A percentile compares a stretch with the other conserved stretches of the same genome.
Conservation (phyloP, 2,113 vertebrate genomes). For the Sebastes fasciatus region DNA sequence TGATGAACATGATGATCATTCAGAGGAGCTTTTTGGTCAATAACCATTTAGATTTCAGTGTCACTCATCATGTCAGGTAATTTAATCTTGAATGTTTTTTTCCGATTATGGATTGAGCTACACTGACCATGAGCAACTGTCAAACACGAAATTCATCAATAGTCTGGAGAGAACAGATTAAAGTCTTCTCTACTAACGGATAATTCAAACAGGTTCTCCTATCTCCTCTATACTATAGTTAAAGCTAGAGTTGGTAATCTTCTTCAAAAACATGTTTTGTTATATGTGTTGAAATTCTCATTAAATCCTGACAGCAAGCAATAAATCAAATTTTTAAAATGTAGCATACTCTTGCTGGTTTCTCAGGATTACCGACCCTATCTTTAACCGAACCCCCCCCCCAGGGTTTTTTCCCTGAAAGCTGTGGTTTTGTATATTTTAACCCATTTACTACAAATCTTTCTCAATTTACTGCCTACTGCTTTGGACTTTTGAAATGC, state of each 20-base stretch:
- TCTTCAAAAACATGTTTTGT: no score
- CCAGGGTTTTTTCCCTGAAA: not conserved
- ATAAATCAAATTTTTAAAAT: no score
- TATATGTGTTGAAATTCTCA: no score
- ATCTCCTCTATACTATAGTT: not conserved
- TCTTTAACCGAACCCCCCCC: not conserved
- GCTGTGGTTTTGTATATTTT: not conserved
- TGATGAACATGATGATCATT: not conserved
- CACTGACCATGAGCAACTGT: not conserved
- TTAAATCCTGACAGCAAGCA: no score
- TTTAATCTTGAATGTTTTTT: not conserved
- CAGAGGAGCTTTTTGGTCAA: constrained; percentile 21
- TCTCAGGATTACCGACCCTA: no score
- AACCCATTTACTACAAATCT: not conserved
- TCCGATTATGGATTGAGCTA: not conserved
- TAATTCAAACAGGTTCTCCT: not conserved
- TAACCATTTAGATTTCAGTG: not conserved
- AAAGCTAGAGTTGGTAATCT: no score
- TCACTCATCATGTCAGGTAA: not conserved
- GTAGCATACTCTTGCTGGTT: no score
- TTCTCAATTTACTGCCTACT: not conserved
- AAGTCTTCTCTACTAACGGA: not conserved
- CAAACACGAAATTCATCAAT: not conserved
- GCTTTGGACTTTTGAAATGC: not conserved
- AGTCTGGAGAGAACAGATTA: not conserved